Evolutionary conservation across 2,797 vertebrate species (phyloP).

Genomic region (Vespertilio murinus): DNA sequence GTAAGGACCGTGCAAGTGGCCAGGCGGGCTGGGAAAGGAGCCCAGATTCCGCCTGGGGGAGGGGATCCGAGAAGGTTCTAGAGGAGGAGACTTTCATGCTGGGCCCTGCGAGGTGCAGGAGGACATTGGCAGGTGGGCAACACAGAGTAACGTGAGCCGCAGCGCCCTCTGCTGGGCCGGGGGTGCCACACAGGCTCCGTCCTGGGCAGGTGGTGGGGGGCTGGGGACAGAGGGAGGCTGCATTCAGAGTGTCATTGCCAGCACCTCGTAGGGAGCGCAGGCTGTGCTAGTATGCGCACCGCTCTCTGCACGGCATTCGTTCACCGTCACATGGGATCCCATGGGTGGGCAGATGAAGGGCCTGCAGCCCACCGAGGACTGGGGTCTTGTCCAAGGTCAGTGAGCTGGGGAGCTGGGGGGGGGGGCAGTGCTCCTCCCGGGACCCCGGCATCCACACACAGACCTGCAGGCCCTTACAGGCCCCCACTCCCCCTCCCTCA

Average conservation of each 20-base stretch:
- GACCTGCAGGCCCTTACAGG: not conserved
- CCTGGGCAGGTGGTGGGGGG: no score
- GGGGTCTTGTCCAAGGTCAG: not conserved
- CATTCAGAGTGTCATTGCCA: no score
- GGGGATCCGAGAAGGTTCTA: not conserved
- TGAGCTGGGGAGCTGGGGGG: no score
- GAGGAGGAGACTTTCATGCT: not conserved
- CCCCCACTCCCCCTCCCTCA: conserved; percentile 37
- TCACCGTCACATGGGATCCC: rapidly evolving
- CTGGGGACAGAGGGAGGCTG: not conserved
- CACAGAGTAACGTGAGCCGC: rapidly evolving
- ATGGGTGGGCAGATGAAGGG: not conserved
- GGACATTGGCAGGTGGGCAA: not conserved
- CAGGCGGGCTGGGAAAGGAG: not conserved
- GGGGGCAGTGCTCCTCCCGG: not conserved
- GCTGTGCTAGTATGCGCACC: rapidly evolving
- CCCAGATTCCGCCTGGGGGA: not conserved
- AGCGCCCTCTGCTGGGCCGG: not conserved
- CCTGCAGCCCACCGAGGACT: not conserved
- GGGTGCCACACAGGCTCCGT: not conserved
- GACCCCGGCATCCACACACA: not conserved
- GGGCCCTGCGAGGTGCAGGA: not conserved
- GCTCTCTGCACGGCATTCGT: not conserved
- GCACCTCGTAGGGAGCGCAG: no score
- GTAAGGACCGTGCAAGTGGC: not conserved